Conservation (phyloP, 2,113 vertebrate species). For the Paralichthys olivaceus region DNA sequence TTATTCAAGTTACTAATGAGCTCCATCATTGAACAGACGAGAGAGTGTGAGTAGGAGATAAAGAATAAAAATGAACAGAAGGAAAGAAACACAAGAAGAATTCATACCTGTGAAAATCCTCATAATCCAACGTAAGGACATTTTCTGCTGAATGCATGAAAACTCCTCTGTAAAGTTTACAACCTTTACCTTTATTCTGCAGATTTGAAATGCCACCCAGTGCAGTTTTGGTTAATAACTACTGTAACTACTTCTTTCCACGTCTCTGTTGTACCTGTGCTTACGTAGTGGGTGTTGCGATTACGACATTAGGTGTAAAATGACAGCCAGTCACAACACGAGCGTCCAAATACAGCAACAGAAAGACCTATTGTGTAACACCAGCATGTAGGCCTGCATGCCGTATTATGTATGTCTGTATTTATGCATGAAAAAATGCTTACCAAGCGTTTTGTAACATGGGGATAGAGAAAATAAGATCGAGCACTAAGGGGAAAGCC, state of each 20-base stretch:
- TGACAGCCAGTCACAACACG: neutral
- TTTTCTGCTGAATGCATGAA: constrained; percentile 10
- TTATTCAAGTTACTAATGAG: constrained; percentile 32
- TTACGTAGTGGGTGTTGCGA: neutral
- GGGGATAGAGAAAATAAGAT: neutral
- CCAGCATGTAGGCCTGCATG: neutral
- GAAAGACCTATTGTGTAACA: neutral
- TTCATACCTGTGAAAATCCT: neutral
- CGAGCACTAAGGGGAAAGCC: neutral
- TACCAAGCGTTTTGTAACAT: neutral
- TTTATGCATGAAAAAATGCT: neutral
- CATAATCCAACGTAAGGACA: neutral
- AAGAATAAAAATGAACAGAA: neutral
- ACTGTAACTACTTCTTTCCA: neutral
- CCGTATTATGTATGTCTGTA: neutral
- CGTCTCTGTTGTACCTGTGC: constrained; percentile 26
- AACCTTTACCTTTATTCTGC: constrained; percentile 18
- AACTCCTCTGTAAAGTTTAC: constrained; percentile 11
- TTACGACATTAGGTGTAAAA: neutral
- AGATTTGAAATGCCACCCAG: constrained; percentile 54
- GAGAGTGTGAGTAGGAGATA: neutral
- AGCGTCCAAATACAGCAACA: neutral
- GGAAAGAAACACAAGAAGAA: neutral
- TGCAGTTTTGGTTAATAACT: constrained; percentile 36
- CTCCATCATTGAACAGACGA: constrained; percentile 2